Evolutionary conservation across 2,888 invertebrate species (phyloP).

Genomic region (Sarcophaga caerulescens): DNA sequence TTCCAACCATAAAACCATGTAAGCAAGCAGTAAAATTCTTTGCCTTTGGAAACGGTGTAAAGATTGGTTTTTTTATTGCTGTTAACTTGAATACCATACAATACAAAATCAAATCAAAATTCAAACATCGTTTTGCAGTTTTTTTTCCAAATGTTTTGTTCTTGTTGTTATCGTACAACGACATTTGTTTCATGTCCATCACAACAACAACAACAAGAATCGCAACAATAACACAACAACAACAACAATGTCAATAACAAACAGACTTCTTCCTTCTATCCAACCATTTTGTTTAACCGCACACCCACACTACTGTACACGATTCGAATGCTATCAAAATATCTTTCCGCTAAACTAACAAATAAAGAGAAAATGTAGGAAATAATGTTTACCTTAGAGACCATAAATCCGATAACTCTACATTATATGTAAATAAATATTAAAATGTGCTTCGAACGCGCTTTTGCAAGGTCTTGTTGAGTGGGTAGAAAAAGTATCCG

Average conservation of each 20-base stretch:
- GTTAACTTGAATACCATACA: background rate
- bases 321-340: background rate
- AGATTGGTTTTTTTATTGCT: too few relatives aligned
- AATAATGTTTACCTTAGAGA: slow-evolving; percentile 31
- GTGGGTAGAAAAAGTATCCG: too few relatives aligned
- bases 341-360: slow-evolving; percentile 1
- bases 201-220: background rate
- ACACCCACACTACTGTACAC: background rate
- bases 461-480: too few relatives aligned
- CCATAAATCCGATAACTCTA: slow-evolving; percentile 18
- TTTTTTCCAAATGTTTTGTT: background rate
- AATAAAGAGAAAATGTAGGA: slow-evolving; percentile 7
- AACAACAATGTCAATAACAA: background rate
- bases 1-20: too few relatives aligned
- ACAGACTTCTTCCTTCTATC: background rate
- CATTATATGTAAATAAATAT: slow-evolving; percentile 18
- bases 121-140: slow-evolving; percentile 59
- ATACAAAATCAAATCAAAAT: slow-evolving; percentile 59
- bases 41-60: background rate
- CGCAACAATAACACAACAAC: background rate
- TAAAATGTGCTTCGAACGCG: background rate
- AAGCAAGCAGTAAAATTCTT: too few relatives aligned
- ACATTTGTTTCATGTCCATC: slow-evolving; percentile 31
- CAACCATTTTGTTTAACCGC: background rate
- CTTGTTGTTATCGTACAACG: background rate